phyloP scores from a whole-genome alignment of 2,888 invertebrate species.

The Drosophila kokeensis region DNA sequence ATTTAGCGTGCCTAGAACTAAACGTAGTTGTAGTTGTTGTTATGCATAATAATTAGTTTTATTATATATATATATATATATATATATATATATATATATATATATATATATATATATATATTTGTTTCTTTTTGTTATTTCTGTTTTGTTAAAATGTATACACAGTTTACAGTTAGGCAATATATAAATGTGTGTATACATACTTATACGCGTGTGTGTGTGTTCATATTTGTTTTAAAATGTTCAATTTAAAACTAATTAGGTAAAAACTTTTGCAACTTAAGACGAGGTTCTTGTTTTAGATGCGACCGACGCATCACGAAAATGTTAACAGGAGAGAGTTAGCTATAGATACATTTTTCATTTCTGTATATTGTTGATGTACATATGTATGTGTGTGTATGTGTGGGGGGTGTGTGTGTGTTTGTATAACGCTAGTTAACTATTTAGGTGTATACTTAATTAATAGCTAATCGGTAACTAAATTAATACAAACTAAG shows the following conservation, averaged over 20 bases:
- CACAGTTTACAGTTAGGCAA: slow-evolving; percentile 54
- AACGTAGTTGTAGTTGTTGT: slow-evolving; percentile 42
- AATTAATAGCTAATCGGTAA: slow-evolving; percentile 60
- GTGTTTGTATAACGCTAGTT: slow-evolving; percentile 51
- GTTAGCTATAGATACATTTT: slow-evolving; percentile 53
- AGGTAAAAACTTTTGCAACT: slow-evolving; percentile 69
- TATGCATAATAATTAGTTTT: slow-evolving; percentile 13
- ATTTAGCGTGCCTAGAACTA: slow-evolving; percentile 40
- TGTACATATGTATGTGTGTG: slow-evolving; percentile 32
- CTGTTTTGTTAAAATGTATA: slow-evolving; percentile 54
- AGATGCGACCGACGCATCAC: slow-evolving; percentile 84
- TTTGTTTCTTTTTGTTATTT: slow-evolving; percentile 22
- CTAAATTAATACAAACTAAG: slow-evolving; percentile 72
- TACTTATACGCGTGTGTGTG: slow-evolving; percentile 14
- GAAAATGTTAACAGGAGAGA: slow-evolving; percentile 63
- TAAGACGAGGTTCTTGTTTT: slow-evolving; percentile 82
- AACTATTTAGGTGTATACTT: slow-evolving; percentile 58
- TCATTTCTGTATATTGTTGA: slow-evolving; percentile 26
- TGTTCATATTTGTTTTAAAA: slow-evolving; percentile 23
- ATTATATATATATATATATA: slow-evolving; percentile 23
- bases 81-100: slow-evolving; percentile 29
- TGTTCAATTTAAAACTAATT: slow-evolving; percentile 49
- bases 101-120: slow-evolving; percentile 27
- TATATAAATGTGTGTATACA: slow-evolving; percentile 26
- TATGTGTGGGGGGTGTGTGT: slow-evolving; percentile 31